phyloP scores from a whole-genome alignment of 2,797 vertebrate species.

The Clarias fuscus region DNA sequence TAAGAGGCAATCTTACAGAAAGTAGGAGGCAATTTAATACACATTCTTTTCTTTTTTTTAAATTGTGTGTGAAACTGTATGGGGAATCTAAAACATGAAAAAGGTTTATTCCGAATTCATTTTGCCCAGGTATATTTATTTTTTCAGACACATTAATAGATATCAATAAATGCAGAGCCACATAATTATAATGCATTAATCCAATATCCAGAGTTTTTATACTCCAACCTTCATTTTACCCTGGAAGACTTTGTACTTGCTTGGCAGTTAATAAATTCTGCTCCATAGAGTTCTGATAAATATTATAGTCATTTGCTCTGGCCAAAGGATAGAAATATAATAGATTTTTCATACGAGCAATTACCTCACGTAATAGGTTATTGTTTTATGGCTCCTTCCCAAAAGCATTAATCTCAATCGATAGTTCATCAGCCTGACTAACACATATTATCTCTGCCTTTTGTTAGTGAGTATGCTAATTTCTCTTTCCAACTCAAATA shows the following conservation, averaged over 20 bases:
- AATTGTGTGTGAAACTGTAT: neutral
- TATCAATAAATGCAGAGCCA: neutral
- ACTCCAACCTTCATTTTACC: constrained; percentile 55
- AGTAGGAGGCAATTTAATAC: neutral
- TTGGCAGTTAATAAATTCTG: constrained; percentile 65
- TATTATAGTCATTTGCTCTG: constrained; percentile 63
- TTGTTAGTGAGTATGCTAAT: constrained; percentile 55
- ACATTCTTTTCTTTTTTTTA: neutral
- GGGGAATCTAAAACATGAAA: neutral
- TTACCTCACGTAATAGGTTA: constrained; percentile 71
- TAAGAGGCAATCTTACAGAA: neutral
- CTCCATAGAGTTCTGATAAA: constrained; percentile 56
- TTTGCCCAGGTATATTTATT: neutral
- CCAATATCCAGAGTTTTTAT: constrained; percentile 24
- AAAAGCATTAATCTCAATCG: constrained; percentile 73
- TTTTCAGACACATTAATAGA: constrained; percentile 15
- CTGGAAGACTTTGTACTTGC: constrained; percentile 56
- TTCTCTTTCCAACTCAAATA: constrained; percentile 40
- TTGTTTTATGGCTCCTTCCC: constrained; percentile 71
- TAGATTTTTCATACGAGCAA: constrained; percentile 73
- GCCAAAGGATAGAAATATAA: constrained; percentile 61
- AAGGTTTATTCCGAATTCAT: constrained; percentile 5
- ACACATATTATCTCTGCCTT: constrained; percentile 49
- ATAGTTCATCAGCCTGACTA: constrained; percentile 62
- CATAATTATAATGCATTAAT: constrained; percentile 17